These are phyloP conservation scores for Perizoma flavofasciatum DNA, from an alignment of 2,888 invertebrate species.

Conservation along the genomic window DNA sequence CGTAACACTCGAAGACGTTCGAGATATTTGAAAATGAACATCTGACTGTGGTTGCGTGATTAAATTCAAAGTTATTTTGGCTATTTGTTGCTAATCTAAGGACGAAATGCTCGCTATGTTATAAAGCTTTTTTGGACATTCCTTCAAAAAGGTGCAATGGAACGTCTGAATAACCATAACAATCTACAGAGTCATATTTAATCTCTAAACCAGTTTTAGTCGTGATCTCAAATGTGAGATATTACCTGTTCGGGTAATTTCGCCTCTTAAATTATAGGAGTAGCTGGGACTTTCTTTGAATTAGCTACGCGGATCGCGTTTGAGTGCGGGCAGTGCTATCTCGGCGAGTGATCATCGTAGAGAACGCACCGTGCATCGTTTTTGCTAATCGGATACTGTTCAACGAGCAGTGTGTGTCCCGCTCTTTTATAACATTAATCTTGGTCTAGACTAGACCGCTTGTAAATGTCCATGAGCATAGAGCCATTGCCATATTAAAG, in stretches of 20 bases:
- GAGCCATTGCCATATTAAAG: conserved; percentile 25
- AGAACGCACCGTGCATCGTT: conserved; percentile 36
- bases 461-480: conserved; percentile 13
- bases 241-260: conserved; percentile 41
- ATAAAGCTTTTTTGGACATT: not conserved
- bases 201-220: conserved; percentile 38
- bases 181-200: conserved; percentile 15
- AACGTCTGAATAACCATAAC: conserved; percentile 13
- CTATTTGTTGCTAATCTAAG: no score
- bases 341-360: conserved; percentile 44
- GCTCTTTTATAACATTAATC: conserved; percentile 11
- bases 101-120: no score
- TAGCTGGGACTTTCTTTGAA: conserved; percentile 52
- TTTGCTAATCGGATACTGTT: conserved; percentile 38
- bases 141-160: not conserved
- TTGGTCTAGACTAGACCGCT: conserved; percentile 19
- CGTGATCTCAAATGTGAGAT: conserved; percentile 45
- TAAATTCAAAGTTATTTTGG: no score
- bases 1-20: no score
- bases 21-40: no score
- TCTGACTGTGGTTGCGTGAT: no score
- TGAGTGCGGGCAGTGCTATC: conserved; percentile 44
- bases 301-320: conserved; percentile 52
- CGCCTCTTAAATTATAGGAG: conserved; percentile 47
- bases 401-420: conserved; percentile 24